Conservation (phyloP, 2,113 vertebrate species). For the Trogon melanurus region DNA sequence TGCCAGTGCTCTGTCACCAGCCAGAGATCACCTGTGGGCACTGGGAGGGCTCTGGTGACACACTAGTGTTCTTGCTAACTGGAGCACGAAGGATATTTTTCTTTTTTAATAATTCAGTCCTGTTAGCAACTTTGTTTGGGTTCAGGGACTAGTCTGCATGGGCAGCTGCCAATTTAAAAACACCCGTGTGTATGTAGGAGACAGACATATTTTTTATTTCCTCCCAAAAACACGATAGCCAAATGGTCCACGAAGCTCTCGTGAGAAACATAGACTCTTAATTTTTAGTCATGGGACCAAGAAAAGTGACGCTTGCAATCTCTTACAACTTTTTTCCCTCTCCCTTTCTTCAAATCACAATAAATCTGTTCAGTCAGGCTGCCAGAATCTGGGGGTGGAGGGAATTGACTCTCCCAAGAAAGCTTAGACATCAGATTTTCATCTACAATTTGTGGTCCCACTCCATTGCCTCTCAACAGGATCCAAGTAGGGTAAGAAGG, state of each 20-base stretch:
- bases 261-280: neutral
- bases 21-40: neutral
- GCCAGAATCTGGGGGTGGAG: constrained; percentile 32
- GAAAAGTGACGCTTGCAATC: neutral
- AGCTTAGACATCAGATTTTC: neutral
- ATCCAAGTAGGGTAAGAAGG: constrained; percentile 8
- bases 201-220: neutral
- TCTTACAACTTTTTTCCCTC: neutral
- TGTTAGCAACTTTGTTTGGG: neutral
- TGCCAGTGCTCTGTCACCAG: neutral
- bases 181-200: neutral
- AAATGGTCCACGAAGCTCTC: neutral
- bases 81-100: neutral
- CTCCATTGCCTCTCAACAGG: neutral
- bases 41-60: neutral
- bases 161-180: neutral
- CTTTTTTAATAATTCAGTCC: neutral
- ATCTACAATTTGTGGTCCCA: neutral
- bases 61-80: neutral
- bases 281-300: neutral
- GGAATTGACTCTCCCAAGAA: constrained; percentile 18
- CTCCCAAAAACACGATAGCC: neutral
- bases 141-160: neutral
- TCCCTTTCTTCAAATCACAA: constrained; percentile 31
- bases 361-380: constrained; percentile 37